A percentile compares a stretch with the other conserved stretches of the same genome.
Conservation (phyloP, 2,113 vertebrate genomes). For the Perca fluviatilis region DNA sequence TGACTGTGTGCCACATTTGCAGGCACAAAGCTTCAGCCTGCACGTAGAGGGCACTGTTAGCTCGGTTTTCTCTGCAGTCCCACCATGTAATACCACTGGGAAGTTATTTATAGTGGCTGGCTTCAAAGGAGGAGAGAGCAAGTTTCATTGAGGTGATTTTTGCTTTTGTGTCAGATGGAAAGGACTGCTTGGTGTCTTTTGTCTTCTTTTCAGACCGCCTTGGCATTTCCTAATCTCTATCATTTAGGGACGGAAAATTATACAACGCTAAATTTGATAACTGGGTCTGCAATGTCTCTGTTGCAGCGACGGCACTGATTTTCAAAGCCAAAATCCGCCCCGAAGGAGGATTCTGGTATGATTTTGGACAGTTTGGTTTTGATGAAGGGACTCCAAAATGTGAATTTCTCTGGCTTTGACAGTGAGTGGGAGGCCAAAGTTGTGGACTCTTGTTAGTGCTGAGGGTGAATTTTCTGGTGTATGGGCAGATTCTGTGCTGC, state of each 20-base stretch:
- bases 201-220: conserved; percentile 26
- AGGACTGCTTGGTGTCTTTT: conserved; percentile 39
- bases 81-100: conserved; percentile 40
- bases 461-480: conserved; percentile 29
- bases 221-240: conserved; percentile 28
- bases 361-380: conserved; percentile 13
- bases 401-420: conserved; percentile 34
- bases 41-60: conserved; percentile 81
- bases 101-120: conserved; percentile 71
- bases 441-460: conserved; percentile 41
- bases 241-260: conserved; percentile 10
- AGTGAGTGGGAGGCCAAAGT: conserved; percentile 50
- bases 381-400: conserved; percentile 41
- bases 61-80: conserved; percentile 53
- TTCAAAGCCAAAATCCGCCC: conserved; percentile 1
- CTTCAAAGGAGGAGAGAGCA: conserved; percentile 63
- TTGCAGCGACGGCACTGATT: background rate
- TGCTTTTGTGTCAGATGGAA: conserved; percentile 49
- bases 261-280: background rate
- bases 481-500: conserved; percentile 37
- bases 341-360: conserved; percentile 2
- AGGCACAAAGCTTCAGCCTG: conserved; percentile 18
- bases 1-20: conserved; percentile 23
- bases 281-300: conserved; percentile 18
- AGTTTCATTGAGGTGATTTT: conserved; percentile 63